phyloP scores from a whole-genome alignment of 2,113 vertebrate species.

The Neolamprologus variostigma region DNA sequence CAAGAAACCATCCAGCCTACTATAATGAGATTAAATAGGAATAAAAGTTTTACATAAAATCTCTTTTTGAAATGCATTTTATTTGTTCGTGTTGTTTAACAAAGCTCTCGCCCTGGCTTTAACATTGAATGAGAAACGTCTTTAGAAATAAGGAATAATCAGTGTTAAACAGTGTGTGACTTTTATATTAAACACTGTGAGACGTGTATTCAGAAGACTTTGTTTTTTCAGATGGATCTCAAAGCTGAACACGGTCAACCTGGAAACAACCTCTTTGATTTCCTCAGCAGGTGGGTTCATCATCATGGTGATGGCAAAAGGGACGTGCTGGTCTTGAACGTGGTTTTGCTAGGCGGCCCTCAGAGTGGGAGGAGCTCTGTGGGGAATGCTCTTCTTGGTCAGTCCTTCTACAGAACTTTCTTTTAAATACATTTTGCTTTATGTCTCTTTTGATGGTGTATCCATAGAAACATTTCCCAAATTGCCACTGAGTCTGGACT shows the following conservation, averaged over 20 bases:
- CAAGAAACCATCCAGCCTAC: not conserved
- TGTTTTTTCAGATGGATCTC: not conserved
- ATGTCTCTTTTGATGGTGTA: not conserved
- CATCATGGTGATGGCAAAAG: not conserved
- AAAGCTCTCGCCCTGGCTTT: not conserved
- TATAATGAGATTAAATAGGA: not conserved
- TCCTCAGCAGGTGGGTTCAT: not conserved
- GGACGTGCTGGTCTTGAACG: constrained; percentile 62
- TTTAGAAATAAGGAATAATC: not conserved
- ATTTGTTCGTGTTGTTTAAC: rapidly evolving
- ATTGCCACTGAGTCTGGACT: not conserved
- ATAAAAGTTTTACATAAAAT: not conserved
- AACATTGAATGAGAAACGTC: not conserved
- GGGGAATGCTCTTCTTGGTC: constrained; percentile 78
- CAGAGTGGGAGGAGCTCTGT: constrained; percentile 80
- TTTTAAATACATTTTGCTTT: not conserved
- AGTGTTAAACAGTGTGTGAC: not conserved
- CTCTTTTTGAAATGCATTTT: not conserved
- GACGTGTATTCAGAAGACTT: not conserved
- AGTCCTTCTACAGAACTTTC: not conserved
- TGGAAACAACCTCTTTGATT: not conserved
- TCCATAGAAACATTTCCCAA: not conserved
- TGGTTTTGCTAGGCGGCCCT: constrained; percentile 73
- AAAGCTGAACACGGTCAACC: rapidly evolving
- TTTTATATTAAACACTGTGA: not conserved